A percentile compares a stretch with the other conserved stretches of the same genome.
These are phyloP conservation scores for Tanypteryx hageni DNA, from an alignment of 2,888 invertebrate genomes.

Conservation along the genomic window DNA sequence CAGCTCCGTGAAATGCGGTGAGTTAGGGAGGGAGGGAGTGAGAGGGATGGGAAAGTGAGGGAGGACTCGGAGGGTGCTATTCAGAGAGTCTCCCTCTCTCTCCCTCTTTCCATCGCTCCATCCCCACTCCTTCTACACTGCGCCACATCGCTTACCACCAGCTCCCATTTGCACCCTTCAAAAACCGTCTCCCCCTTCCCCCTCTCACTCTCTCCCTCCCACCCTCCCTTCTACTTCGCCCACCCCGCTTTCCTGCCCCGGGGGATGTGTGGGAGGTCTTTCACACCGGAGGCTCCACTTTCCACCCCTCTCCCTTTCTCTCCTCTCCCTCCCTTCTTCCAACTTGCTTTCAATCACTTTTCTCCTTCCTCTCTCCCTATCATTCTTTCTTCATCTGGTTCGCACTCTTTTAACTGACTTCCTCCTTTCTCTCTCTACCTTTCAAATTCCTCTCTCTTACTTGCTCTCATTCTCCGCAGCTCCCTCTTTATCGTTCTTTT, in stretches of 20 bases:
- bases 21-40: background rate
- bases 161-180: slow-evolving; percentile 52
- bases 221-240: background rate
- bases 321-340: background rate
- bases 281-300: slow-evolving; percentile 33
- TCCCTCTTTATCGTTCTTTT: background rate
- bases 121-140: background rate
- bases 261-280: slow-evolving; percentile 51
- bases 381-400: background rate
- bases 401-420: background rate
- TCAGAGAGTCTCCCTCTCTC: background rate
- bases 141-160: slow-evolving; percentile 51
- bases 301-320: background rate
- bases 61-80: background rate
- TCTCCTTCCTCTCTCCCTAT: background rate
- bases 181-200: slow-evolving; percentile 15
- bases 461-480: background rate
- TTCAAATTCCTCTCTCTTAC: background rate
- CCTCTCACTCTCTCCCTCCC: background rate
- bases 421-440: background rate
- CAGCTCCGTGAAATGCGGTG: slow-evolving; percentile 35
- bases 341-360: background rate
- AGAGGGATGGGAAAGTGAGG: background rate
- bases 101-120: background rate
- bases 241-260: background rate